Evolutionary conservation across 2,888 invertebrate species (phyloP).

Genomic region (Synanthedon andrenaeformis): DNA sequence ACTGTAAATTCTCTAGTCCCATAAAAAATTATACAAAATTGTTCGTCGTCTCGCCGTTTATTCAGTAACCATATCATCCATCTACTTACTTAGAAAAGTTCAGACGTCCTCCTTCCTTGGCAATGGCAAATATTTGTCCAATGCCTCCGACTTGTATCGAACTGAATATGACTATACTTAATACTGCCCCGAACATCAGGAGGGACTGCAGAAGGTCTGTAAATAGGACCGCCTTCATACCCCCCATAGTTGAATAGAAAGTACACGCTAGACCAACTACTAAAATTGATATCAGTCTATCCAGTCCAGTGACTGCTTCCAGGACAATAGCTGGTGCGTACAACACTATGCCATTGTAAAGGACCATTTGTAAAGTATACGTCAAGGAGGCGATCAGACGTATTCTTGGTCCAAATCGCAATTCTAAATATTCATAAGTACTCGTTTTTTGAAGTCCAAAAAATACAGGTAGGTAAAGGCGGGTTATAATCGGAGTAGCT

Average conservation of each 20-base stretch:
- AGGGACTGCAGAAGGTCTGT: slow-evolving; percentile 88
- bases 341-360: slow-evolving; percentile 91
- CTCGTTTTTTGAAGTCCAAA: slow-evolving; percentile 86
- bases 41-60: too few relatives aligned
- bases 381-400: slow-evolving; percentile 84
- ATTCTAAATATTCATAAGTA: slow-evolving; percentile 93
- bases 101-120: slow-evolving; percentile 76
- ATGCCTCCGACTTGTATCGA: slow-evolving; percentile 78
- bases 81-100: slow-evolving; percentile 74
- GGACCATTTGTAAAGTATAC: slow-evolving; percentile 89
- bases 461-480: slow-evolving; percentile 86
- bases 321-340: slow-evolving; percentile 94
- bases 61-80: too few relatives aligned
- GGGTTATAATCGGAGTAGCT: slow-evolving; percentile 82
- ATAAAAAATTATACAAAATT: too few relatives aligned
- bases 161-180: slow-evolving; percentile 82
- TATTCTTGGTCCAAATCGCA: slow-evolving; percentile 82
- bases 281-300: slow-evolving; percentile 78
- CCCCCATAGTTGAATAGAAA: slow-evolving; percentile 88
- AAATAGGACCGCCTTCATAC: slow-evolving; percentile 91
- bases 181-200: slow-evolving; percentile 87
- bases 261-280: slow-evolving; percentile 83
- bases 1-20: too few relatives aligned
- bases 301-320: slow-evolving; percentile 86
- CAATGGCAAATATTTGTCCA: slow-evolving; percentile 77